These are phyloP conservation scores for Lagopus muta DNA, from an alignment of 2,113 vertebrate species.

Conservation along the genomic window DNA sequence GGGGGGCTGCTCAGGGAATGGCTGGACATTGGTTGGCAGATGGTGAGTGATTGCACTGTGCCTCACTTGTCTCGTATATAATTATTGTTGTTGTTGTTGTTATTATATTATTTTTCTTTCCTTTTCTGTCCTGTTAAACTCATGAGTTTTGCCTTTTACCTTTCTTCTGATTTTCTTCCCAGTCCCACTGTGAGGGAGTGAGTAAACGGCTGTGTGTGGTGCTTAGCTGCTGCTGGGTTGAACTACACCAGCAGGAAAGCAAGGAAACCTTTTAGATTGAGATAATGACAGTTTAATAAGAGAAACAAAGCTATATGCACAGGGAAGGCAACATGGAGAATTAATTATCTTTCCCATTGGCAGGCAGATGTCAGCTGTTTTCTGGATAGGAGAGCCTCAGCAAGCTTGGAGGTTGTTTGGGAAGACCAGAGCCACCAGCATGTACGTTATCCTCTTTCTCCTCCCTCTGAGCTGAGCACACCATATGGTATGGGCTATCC, in stretches of 20 bases:
- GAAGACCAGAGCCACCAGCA: background rate
- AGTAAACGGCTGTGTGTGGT: background rate
- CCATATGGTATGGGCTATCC: rapidly evolving
- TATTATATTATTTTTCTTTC: background rate
- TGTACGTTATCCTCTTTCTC: background rate
- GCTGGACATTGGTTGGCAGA: background rate
- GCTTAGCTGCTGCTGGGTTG: background rate
- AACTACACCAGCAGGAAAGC: background rate
- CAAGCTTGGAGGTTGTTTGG: rapidly evolving
- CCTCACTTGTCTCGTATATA: background rate
- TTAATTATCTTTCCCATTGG: background rate
- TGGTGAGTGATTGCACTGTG: background rate
- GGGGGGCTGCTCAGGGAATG: background rate
- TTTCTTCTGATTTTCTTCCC: background rate
- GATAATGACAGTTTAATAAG: background rate
- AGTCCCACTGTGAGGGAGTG: background rate
- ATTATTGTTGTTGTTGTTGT: background rate
- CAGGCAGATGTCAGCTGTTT: background rate
- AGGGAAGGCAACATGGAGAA: background rate
- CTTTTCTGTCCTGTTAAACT: background rate
- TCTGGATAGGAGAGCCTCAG: background rate
- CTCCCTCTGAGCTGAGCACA: background rate
- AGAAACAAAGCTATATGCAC: background rate
- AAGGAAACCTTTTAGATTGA: background rate
- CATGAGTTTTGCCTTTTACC: background rate